phyloP scores from a whole-genome alignment of 2,797 vertebrate genomes.

The Esox masquinongy region DNA sequence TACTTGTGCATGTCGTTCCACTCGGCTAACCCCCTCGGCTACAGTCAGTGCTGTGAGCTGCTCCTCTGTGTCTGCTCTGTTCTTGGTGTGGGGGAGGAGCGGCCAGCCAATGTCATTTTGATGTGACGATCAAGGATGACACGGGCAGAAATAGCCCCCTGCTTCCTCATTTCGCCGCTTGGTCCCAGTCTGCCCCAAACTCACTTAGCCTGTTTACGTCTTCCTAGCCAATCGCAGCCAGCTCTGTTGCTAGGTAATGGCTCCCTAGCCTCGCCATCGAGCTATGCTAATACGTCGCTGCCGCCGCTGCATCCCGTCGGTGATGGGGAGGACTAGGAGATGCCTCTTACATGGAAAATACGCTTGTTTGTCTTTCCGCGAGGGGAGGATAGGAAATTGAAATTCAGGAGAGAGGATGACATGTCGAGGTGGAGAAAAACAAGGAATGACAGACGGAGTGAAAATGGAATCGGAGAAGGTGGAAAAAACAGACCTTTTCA shows the following conservation, averaged over 20 bases:
- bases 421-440: constrained; percentile 32
- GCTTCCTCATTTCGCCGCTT: constrained; percentile 43
- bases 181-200: constrained; percentile 4
- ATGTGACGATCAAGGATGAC: constrained; percentile 65
- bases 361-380: constrained; percentile 7
- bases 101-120: constrained; percentile 38
- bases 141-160: constrained; percentile 62
- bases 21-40: neutral
- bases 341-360: constrained; percentile 13
- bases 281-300: constrained; percentile 45
- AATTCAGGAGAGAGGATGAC: constrained; percentile 18
- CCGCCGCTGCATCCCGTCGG: constrained; percentile 33
- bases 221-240: constrained; percentile 68
- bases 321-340: constrained; percentile 22
- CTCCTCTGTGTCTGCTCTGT: neutral
- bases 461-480: constrained; percentile 15
- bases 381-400: constrained; percentile 2
- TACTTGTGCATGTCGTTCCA: neutral
- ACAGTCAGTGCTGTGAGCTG: neutral
- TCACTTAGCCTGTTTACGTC: constrained; percentile 62
- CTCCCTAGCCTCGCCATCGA: constrained; percentile 65
- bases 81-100: constrained; percentile 5
- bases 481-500: neutral
- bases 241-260: constrained; percentile 80
- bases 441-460: constrained; percentile 25